Conservation (phyloP, 2,888 invertebrate species). For the Sussaba pulchella region DNA sequence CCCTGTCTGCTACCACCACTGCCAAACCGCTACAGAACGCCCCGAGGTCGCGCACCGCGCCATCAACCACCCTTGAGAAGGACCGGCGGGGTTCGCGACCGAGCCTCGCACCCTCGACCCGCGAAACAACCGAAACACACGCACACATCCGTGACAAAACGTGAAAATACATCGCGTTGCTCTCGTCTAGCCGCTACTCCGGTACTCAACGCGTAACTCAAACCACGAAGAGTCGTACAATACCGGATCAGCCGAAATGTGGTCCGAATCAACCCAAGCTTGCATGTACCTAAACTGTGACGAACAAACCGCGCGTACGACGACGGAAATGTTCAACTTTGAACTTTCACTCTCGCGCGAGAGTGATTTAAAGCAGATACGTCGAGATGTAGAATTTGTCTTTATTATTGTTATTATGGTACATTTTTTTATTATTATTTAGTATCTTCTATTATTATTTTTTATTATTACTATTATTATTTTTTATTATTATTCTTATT, state of each 20-base stretch:
- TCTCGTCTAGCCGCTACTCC: not conserved
- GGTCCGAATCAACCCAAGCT: too few relatives aligned
- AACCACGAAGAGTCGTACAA: not conserved
- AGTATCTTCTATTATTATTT: too few relatives aligned
- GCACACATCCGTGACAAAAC: not conserved
- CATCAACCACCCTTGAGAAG: conserved; percentile 13
- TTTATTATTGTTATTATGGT: too few relatives aligned
- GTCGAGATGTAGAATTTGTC: too few relatives aligned
- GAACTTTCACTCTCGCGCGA: not conserved
- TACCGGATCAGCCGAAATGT: not conserved
- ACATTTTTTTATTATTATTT: too few relatives aligned
- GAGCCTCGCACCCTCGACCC: conserved; percentile 72
- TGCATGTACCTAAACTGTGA: too few relatives aligned
- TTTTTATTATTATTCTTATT: too few relatives aligned
- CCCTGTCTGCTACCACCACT: conserved; percentile 80
- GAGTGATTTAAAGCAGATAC: too few relatives aligned
- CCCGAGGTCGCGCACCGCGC: conserved; percentile 19
- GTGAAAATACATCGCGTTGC: not conserved
- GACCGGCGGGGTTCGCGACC: conserved; percentile 51
- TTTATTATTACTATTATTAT: too few relatives aligned
- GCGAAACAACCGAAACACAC: conserved; percentile 71
- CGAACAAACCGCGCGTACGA: too few relatives aligned
- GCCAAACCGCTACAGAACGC: conserved; percentile 67
- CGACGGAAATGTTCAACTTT: conserved; percentile 35
- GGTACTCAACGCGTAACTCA: conserved; percentile 22